Base-by-base conservation (phyloP, 2,888 invertebrate species). In the Leptopilina myrica region DNA sequence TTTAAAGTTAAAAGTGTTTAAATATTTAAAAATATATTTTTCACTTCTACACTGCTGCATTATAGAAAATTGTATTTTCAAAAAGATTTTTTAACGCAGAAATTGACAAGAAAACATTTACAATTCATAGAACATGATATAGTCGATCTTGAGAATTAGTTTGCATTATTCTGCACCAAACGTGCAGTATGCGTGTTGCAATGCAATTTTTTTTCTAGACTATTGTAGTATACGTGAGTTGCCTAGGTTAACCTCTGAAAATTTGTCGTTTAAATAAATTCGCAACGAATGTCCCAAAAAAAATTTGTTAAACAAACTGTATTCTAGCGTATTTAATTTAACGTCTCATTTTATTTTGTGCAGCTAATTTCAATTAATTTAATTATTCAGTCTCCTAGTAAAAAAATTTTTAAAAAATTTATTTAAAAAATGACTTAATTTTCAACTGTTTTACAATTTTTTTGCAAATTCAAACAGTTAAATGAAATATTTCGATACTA, bases 131-230 rank as follows among this genome's bases (percentile, higher is more conserved):
- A 66, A 43, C 49, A 49, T 11, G 49, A 49, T 59, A 15, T 15
- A 75, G 75, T 56, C 56, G 75, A 75, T 59, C 59, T 26, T 64
- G 43, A 33, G 20, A 75, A 33, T 76, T 40, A 56, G 64, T 78
- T 20, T 49, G 46, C 40, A 46, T 26, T 56, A 65, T 65, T 56
- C 53, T 49, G 59, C 65, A 46, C 76, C 14, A 75, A 59, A 40
- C 76, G 20, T 62, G 49, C 26, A 46, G 53, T 12, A 69, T 85
- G 84, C 88, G 88, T 87, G 89, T 87, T 84, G 81, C 80, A 80
- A 87, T 83, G 88, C 87, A 81, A 84, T 84, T 86, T 82, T 83
- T 43, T 33, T 33, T 33, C 33, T 33, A 33, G 82, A 20, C 64
- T 76, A 59, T 76, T 53, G 49, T 20, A 49, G 6, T 69, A 49